Base-by-base conservation (phyloP, 2,113 vertebrate genomes). In the Dicrurus megarhynchus region DNA sequence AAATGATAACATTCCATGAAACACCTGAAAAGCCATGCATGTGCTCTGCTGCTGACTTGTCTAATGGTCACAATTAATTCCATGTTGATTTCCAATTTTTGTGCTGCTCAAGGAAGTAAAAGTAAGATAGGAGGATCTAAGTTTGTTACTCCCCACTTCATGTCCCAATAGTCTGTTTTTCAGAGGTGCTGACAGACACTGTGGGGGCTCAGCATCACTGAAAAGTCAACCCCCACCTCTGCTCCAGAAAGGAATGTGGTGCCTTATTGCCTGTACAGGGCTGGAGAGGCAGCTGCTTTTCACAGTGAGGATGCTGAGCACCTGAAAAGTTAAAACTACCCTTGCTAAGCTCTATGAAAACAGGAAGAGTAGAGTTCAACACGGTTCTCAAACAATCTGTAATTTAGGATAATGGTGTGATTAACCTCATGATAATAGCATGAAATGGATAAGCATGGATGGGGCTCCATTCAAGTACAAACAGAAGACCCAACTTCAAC, bases 221-320 rank as follows among this genome's bases (percentile, higher is more conserved):
- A 33, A 49, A 73, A 73, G 49, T 52, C 74, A 82, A 8, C 19
- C n/a, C 10, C 30, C 74, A 1, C 7, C 32, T 61, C 27, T 92
- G 13, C 33, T 76, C 74, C 63, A 55, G 42, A n/a, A 76, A 79
- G 65, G 26, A 83, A 24, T 52, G 33, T 49, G 55, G 47, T 61
- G 37, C 28, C 0, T 0, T 52, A 8, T 64, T 80, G 20, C 49
- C 49, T 37, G 8, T 17, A 7, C 26, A 10, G 1, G 0, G 39
- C 16, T 78, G 28, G 50, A 44, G 35, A 81, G 28, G 37, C 44
- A 67, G 26, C 37, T 93, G 73, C n/a, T 80, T 63, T 68, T 78
- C 57, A 47, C 17, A 10, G 37, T 18, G 61, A 84, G 44, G 28
- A 55, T 10, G 16, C 10, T 35, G 60, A 61, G 35, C 49, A 67